A percentile compares a stretch with the other conserved stretches of the same genome.
Evolutionary conservation across 2,797 vertebrate genomes (phyloP).

Genomic region (Poecile montanus): DNA sequence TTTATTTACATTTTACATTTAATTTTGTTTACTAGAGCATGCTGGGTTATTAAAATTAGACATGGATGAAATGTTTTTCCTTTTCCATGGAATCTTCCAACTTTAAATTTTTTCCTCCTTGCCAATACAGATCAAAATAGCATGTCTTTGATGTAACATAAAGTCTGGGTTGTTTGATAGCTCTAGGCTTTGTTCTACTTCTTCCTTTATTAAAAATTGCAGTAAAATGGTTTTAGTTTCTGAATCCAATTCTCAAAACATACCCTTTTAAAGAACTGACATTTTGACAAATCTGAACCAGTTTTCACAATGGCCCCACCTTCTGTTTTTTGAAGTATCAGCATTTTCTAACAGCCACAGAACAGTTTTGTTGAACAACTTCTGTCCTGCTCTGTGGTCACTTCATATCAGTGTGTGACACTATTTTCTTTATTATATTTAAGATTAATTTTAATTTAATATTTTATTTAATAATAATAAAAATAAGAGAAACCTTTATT

Average conservation of each 20-base stretch:
- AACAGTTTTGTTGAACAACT: neutral
- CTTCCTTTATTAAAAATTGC: neutral
- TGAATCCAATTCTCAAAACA: neutral
- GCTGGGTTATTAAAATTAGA: neutral
- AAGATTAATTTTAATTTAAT: too few relatives aligned
- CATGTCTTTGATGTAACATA: neutral
- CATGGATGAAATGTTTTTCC: neutral
- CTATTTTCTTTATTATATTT: neutral
- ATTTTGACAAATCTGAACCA: neutral
- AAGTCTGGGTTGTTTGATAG: neutral
- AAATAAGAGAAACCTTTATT: too few relatives aligned
- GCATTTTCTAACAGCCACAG: neutral
- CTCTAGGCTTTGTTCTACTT: neutral
- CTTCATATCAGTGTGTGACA: neutral
- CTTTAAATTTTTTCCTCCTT: neutral
- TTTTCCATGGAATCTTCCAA: neutral
- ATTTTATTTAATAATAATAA: too few relatives aligned
- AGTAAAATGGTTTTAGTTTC: neutral
- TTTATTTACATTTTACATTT: neutral
- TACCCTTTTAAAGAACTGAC: neutral
- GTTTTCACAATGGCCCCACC: neutral
- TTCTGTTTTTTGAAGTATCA: neutral
- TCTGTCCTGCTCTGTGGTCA: neutral
- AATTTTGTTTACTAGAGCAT: neutral
- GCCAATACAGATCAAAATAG: neutral